These are phyloP conservation scores for Himalopsyche phryganea DNA, from an alignment of 1,140 invertebrate genomes.

Conservation along the genomic window DNA sequence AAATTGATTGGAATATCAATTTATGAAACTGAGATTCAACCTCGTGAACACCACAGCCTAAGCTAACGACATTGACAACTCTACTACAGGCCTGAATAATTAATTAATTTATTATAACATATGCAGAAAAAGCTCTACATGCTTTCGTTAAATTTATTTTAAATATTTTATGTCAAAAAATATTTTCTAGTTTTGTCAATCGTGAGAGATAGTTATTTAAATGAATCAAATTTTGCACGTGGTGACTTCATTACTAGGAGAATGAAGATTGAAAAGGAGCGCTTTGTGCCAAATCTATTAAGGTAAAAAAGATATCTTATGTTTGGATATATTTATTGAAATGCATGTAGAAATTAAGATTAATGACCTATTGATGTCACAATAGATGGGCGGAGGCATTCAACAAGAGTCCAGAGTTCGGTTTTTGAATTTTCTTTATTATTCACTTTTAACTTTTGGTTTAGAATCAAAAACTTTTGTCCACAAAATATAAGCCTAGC, in stretches of 20 bases:
- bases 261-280: constrained; percentile 18
- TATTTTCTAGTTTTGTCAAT: neutral
- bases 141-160: too few species aligned
- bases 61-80: too few species aligned
- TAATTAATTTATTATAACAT: too few species aligned
- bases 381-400: constrained; percentile 16
- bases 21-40: too few species aligned
- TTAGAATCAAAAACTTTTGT: too few species aligned
- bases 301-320: neutral
- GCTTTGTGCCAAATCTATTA: neutral
- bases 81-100: too few species aligned
- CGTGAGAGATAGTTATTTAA: neutral
- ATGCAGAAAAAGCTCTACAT: too few species aligned
- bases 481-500: too few species aligned
- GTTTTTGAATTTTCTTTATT: neutral
- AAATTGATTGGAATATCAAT: too few species aligned
- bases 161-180: constrained; percentile 1
- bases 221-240: constrained; percentile 13
- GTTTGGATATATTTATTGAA: constrained; percentile 1
- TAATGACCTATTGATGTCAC: constrained; percentile 10
- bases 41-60: too few species aligned
- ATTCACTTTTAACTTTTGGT: too few species aligned
- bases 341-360: constrained; percentile 16
- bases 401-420: neutral
- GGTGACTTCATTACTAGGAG: constrained; percentile 17